Percentiles rank a stretch among this genome's conserved stretches.
phyloP scores from a whole-genome alignment of 2,888 invertebrate genomes.

The Erynnis tages region DNA sequence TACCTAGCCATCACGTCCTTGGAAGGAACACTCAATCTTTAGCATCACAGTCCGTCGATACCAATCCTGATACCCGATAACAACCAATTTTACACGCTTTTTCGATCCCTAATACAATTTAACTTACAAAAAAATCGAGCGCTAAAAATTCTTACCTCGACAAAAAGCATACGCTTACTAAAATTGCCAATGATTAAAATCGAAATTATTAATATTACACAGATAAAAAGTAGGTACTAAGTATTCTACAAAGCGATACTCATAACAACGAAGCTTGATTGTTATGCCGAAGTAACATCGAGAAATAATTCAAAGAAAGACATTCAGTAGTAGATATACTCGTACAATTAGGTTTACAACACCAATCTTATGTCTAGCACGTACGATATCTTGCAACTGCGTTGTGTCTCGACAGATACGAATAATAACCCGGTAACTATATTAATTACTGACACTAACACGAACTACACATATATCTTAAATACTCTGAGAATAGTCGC shows the following conservation, averaged over 20 bases:
- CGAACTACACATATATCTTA: background rate
- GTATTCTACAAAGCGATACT: background rate
- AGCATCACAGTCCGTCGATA: constrained; percentile 14
- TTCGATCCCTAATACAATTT: no score
- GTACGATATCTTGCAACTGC: constrained; percentile 16
- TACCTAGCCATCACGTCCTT: background rate
- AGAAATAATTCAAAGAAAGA: background rate
- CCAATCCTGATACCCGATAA: background rate
- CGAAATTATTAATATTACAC: background rate
- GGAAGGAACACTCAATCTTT: constrained; percentile 4
- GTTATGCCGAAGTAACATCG: background rate
- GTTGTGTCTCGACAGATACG: constrained; percentile 11
- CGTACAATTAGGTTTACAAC: background rate
- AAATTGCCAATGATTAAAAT: background rate
- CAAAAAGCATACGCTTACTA: background rate
- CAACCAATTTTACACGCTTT: background rate
- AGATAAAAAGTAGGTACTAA: background rate
- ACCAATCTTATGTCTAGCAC: background rate
- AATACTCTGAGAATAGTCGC: background rate
- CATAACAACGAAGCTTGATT: background rate
- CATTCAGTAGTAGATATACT: no score
- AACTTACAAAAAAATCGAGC: no score
- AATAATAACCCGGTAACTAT: constrained; percentile 10
- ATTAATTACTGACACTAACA: constrained; percentile 25
- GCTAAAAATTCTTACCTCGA: no score